Conservation (phyloP, 2,113 vertebrate species). For the Ranitomeya variabilis region DNA sequence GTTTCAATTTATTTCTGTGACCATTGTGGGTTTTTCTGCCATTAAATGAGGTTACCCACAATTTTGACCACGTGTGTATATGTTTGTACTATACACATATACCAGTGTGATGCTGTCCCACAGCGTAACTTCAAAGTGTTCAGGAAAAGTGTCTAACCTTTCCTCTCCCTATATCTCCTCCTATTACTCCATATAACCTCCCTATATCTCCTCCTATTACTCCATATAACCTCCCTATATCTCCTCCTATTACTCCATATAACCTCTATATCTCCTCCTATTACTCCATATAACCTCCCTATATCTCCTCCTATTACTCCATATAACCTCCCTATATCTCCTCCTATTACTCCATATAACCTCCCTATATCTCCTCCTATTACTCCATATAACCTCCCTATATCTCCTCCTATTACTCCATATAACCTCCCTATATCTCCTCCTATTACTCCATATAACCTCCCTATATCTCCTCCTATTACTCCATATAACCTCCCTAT, state of each 20-base stretch:
- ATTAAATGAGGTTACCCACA: no score
- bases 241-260: background rate
- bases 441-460: no score
- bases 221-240: background rate
- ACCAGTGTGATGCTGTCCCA: no score
- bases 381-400: background rate
- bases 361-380: no score
- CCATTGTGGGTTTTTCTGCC: no score
- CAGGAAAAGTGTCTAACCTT: no score
- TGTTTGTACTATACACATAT: no score
- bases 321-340: constrained; percentile 1
- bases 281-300: background rate
- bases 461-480: constrained; percentile 6
- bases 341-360: constrained; percentile 1
- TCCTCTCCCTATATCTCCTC: background rate
- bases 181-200: constrained; percentile 4
- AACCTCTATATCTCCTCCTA: background rate
- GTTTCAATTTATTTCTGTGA: no score
- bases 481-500: background rate
- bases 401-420: constrained; percentile 13
- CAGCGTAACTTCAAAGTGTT: no score
- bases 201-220: background rate
- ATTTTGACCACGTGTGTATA: no score
- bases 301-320: background rate
- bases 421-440: background rate